Base-by-base conservation (phyloP, 1,140 invertebrate genomes). In the Mizuhopecten yessoensis region DNA sequence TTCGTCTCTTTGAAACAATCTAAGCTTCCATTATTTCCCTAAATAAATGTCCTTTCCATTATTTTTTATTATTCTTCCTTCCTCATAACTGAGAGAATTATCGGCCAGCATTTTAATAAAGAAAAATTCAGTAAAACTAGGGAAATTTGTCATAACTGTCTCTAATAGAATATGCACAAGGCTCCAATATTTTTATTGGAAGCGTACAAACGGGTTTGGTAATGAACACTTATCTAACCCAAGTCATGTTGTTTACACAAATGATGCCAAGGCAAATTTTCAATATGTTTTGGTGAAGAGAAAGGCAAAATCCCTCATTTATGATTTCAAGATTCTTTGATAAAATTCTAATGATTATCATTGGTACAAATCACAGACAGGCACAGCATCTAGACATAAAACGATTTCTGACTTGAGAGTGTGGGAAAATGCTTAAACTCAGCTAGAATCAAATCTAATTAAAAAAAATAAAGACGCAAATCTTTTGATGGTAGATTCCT, bases 1-100 rank as follows among this genome's bases (percentile, higher is more conserved):
- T n/a, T n/a, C n/a, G n/a, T 39, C 13, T 39, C 36, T 39, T 75
- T 75, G 57, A 75, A 75, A 75, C 57, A 7, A 75, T 75, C 57
- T 75, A 75, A 75, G 17, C 57, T 75, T 75, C 57, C n/a, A 75
- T 75, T 75, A 75, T 75, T 75, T 75, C 57, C 57, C 29, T 75
- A 75, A 75, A 75, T 75, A 75, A 75, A 75, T 75, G 57, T 75
- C 57, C 57, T 17, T 75, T 75, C 57, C n/a, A 29, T 29, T 75
- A 29, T 9, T 3, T 75, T 75, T 75, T 75, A 29, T 75, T 75
- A 11, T 75, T 75, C 57, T 17, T 75, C 57, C 17, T 75, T 75
- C 57, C 57, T 75, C 57, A 29, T 75, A 75, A 29, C 57, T n/a
- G n/a, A 29, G 57, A 9, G 57, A 23, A 75, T 29, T 11, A 5